Evolutionary conservation across 2,797 vertebrate genomes (phyloP), one percentile per base, ranked within the genome.

Genomic region (Silurus aristotelis): DNA sequence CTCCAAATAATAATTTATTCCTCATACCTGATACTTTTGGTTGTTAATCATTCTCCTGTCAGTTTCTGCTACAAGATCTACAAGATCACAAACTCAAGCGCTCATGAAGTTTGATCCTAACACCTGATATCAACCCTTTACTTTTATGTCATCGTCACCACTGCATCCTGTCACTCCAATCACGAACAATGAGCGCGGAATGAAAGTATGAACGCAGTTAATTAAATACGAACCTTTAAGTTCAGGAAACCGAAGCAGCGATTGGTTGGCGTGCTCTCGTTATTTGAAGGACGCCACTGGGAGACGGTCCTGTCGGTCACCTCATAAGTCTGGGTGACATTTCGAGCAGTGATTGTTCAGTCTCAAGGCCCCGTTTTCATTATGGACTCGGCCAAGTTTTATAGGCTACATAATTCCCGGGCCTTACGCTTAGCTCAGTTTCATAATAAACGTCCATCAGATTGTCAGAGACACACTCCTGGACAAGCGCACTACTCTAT

Each of bases 321-420:
- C 73, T 86, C 84, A 75, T 89, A 90, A 88, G 80, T 89, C 88
- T 87, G 83, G 67, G 55, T 84, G 89, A 91, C 87, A 85, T 89
- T 89, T 89, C 78, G 38, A 87, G 80, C 83, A 81, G 86, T 80
- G 82, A 86, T 87, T 88, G 87, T 83, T 80, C 78, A 66, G 68
- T 83, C 89, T 87, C 88, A 90, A 89, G 90, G 89, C 86, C 84
- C 75, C 68, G 19, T 73, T 87, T 88, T 91, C 80, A 83, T 88
- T 89, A 88, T 78, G 83, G 79, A 67, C 73, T 77, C 48, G 19
- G 58, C 56, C 86, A 68, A 82, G 80, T 88, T 89, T 91, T 89
- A 90, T 89, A 82, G 78, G 84, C 87, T 88, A 89, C 88, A 87
- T 88, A 87, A 91, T 85, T 88, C 86, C 86, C 73, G 80, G 22